These are phyloP conservation scores for Chloropsis cyanopogon DNA, from an alignment of 2,113 vertebrate genomes.

Conservation along the genomic window DNA sequence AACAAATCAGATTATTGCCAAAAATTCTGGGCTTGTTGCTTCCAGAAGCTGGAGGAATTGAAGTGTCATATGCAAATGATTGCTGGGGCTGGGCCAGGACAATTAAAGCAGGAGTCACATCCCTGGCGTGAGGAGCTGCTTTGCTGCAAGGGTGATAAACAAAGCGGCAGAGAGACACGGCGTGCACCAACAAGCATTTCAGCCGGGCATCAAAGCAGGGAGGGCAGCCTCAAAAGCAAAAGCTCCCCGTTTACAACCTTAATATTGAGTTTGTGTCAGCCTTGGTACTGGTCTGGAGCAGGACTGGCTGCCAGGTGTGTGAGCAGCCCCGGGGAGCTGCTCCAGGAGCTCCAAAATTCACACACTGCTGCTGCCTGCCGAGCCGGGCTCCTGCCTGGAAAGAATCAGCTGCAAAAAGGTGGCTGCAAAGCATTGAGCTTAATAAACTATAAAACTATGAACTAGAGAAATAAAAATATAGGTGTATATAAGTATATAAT, in stretches of 20 bases:
- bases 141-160: rapidly evolving
- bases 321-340: neutral
- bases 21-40: neutral
- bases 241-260: neutral
- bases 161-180: neutral
- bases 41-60: neutral
- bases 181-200: neutral
- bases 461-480: too few species aligned
- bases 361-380: rapidly evolving
- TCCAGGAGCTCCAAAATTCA: rapidly evolving
- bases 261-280: neutral
- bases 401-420: neutral
- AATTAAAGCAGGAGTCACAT: neutral
- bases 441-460: too few species aligned
- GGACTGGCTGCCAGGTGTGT: rapidly evolving
- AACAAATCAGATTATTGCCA: neutral
- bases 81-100: neutral
- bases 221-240: neutral
- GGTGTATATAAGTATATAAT: too few species aligned
- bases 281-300: neutral
- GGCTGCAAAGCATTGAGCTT: neutral
- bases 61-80: neutral
- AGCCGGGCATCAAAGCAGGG: rapidly evolving
- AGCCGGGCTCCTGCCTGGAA: neutral
- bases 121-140: neutral